Evolutionary conservation across 2,113 vertebrate species (phyloP).

Genomic region (Stercorarius parasiticus): DNA sequence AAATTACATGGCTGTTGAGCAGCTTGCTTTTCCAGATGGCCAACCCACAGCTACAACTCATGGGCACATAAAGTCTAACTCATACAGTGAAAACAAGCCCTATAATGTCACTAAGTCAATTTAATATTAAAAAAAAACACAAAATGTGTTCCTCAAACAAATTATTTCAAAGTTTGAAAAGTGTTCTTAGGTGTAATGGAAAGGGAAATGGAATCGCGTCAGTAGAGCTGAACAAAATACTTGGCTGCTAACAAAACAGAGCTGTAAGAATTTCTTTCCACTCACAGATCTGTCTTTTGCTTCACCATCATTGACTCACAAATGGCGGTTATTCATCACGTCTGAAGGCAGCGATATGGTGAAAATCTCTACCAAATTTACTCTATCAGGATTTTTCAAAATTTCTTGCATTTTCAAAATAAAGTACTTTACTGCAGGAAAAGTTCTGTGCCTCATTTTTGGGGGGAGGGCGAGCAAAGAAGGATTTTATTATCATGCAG

Average conservation of each 20-base stretch:
- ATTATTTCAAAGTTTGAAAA: slow-evolving; percentile 46
- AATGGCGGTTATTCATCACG: background rate
- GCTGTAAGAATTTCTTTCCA: slow-evolving; percentile 1
- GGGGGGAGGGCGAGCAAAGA: background rate
- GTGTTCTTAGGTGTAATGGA: background rate
- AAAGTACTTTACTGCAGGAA: background rate
- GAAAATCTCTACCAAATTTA: background rate
- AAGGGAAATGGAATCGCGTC: background rate
- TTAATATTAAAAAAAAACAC: slow-evolving; percentile 22
- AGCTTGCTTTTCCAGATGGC: slow-evolving; percentile 71
- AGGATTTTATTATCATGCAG: background rate
- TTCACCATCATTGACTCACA: background rate
- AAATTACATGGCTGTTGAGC: slow-evolving; percentile 68
- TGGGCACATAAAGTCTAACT: slow-evolving; percentile 46
- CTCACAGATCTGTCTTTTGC: background rate
- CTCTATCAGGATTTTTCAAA: background rate
- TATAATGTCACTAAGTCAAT: slow-evolving; percentile 33
- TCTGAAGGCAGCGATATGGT: background rate
- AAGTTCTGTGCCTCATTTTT: background rate
- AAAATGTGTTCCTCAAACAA: slow-evolving; percentile 49
- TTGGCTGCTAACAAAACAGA: slow-evolving; percentile 38
- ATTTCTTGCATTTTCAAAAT: background rate
- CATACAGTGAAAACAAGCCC: slow-evolving; percentile 29
- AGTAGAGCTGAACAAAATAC: background rate
- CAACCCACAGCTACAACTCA: slow-evolving; percentile 60